A percentile compares a stretch with the other conserved stretches of the same genome.
Evolutionary conservation across 2,113 vertebrate species (phyloP).

Genomic region (Larimichthys polyactis): DNA sequence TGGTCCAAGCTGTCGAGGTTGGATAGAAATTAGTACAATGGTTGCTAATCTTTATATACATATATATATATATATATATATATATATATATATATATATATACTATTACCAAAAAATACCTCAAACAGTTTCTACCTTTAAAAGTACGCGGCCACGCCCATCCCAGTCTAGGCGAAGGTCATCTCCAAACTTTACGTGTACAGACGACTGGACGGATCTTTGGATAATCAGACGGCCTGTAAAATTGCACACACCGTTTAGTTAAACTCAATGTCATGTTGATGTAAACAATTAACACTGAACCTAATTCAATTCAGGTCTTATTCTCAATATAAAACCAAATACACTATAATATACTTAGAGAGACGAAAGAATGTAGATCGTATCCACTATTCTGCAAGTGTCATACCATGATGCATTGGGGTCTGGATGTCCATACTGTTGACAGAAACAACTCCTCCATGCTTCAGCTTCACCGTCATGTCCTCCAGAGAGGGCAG

Average conservation of each 20-base stretch:
- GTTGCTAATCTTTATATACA: too few relatives aligned
- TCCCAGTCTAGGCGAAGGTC: constrained; percentile 94
- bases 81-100: not conserved
- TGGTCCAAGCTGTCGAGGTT: constrained; percentile 86
- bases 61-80: too few relatives aligned
- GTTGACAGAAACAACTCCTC: constrained; percentile 90
- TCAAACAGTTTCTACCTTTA: constrained; percentile 85
- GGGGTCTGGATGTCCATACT: constrained; percentile 92
- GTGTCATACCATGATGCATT: constrained; percentile 87
- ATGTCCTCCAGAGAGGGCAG: constrained; percentile 85
- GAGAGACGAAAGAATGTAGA: not conserved
- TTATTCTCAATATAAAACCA: not conserved
- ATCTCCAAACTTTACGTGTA: constrained; percentile 87
- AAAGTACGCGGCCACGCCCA: constrained; percentile 88
- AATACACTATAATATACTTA: not conserved
- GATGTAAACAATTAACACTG: not conserved
- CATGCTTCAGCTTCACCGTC: constrained; percentile 93
- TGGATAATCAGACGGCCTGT: constrained; percentile 90
- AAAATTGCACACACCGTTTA: constrained; percentile 30
- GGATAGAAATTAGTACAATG: not conserved
- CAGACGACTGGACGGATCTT: constrained; percentile 82
- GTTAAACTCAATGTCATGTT: not conserved
- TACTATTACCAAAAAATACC: not conserved
- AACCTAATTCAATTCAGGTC: not conserved
- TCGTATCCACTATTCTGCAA: constrained; percentile 3